A percentile compares a stretch with the other conserved stretches of the same genome.
phyloP scores from a whole-genome alignment of 1,140 invertebrate genomes.

The Dendrolimus kikuchii region DNA sequence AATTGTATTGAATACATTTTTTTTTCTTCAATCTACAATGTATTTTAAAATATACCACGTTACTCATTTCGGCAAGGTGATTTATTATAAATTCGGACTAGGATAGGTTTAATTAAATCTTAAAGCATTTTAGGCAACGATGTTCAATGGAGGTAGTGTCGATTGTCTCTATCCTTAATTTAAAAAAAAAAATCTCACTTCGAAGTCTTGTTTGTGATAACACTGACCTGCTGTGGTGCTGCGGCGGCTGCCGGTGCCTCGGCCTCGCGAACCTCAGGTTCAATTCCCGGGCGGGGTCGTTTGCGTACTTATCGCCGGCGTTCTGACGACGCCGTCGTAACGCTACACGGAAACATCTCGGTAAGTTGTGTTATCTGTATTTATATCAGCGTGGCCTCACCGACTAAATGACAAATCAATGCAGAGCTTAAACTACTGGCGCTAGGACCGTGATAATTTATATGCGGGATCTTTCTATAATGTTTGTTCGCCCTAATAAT shows the following conservation, averaged over 20 bases:
- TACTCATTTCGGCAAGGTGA: neutral
- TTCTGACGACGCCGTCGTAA: conserved; percentile 75
- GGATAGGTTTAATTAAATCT: neutral
- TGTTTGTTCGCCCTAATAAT: too few species aligned
- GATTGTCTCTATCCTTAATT: too few species aligned
- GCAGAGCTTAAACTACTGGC: too few species aligned
- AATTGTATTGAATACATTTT: too few species aligned
- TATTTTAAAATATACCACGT: neutral
- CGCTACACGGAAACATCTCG: conserved; percentile 14
- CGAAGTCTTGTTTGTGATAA: neutral
- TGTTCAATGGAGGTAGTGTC: too few species aligned
- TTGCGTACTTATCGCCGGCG: conserved; percentile 82
- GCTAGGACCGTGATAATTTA: too few species aligned
- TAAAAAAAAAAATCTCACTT: too few species aligned
- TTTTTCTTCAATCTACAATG: too few species aligned
- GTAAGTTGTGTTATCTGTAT: too few species aligned
- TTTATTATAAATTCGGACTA: neutral
- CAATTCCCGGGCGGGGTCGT: conserved; percentile 79
- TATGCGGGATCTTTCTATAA: too few species aligned
- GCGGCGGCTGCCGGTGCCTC: conserved; percentile 37
- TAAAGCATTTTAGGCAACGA: neutral
- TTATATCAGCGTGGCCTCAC: too few species aligned
- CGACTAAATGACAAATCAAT: too few species aligned
- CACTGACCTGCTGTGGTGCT: conserved; percentile 31
- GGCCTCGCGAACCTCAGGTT: conserved; percentile 82